These are phyloP conservation scores for Phortica magna DNA, from an alignment of 2,888 invertebrate species.

Conservation along the genomic window DNA sequence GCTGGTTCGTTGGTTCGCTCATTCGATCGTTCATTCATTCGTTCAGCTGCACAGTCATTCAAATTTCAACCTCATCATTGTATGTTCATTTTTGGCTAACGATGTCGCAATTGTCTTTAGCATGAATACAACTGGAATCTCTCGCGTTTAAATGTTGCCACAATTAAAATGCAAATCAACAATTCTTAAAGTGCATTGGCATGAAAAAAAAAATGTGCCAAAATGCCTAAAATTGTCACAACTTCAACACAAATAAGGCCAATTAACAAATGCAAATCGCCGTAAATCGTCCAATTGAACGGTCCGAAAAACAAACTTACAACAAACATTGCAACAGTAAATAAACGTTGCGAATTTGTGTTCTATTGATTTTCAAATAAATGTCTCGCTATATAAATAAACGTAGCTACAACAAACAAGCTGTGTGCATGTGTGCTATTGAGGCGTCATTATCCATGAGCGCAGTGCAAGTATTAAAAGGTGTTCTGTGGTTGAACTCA, in stretches of 20 bases:
- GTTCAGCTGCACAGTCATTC: background rate
- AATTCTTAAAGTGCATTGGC: background rate
- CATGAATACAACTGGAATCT: background rate
- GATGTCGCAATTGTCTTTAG: background rate
- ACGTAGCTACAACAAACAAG: background rate
- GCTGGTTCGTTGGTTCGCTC: background rate
- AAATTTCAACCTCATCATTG: background rate
- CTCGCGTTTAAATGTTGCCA: background rate
- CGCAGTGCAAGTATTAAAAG: too few species aligned
- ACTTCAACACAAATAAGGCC: background rate
- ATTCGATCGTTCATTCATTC: background rate
- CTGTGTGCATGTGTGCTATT: conserved; percentile 16
- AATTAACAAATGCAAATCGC: conserved; percentile 53
- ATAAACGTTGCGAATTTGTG: conserved; percentile 35
- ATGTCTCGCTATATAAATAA: background rate
- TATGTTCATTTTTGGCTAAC: background rate
- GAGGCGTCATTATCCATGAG: background rate
- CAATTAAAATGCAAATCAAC: background rate
- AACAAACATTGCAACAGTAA: conserved; percentile 33
- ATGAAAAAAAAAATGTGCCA: background rate
- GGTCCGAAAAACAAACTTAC: conserved; percentile 39
- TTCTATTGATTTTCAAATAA: conserved; percentile 14
- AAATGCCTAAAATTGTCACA: conserved; percentile 5
- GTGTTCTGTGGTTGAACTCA: background rate
- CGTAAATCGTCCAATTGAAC: conserved; percentile 50